Percentiles rank a stretch among this genome's conserved stretches.
phyloP scores from a whole-genome alignment of 2,797 vertebrate species.

The Eremophila alpestris region DNA sequence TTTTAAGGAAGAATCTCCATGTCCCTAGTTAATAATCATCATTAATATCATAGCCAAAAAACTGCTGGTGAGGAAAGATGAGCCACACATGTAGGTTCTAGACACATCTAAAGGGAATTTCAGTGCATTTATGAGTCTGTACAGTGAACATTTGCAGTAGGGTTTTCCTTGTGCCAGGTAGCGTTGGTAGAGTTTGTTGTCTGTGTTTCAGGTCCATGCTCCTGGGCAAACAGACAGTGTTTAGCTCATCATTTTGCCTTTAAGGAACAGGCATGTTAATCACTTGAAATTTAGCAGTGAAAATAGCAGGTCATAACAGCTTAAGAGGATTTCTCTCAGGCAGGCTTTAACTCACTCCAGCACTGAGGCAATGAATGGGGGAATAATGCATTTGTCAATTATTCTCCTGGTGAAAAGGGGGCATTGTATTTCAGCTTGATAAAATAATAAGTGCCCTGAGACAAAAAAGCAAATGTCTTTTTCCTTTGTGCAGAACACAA shows the following conservation, averaged over 20 bases:
- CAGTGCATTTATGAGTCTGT: neutral
- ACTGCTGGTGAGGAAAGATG: neutral
- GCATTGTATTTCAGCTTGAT: constrained; percentile 25
- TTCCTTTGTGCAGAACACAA: neutral
- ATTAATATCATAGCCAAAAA: neutral
- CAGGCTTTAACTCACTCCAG: neutral
- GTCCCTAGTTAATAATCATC: neutral
- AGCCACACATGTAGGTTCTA: neutral
- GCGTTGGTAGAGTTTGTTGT: neutral
- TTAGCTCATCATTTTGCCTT: neutral
- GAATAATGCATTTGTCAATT: constrained; percentile 36
- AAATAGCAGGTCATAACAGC: neutral
- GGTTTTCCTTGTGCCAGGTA: neutral
- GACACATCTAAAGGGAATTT: neutral
- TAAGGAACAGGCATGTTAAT: neutral
- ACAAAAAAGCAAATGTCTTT: neutral
- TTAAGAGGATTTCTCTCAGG: constrained; percentile 12
- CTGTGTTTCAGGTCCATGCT: neutral
- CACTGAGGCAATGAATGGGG: neutral
- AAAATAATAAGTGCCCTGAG: constrained; percentile 18
- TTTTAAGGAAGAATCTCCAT: neutral
- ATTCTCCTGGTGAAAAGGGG: constrained; percentile 16
- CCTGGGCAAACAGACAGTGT: neutral
- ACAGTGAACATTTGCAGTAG: neutral
- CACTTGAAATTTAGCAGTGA: neutral